Percentiles rank a stretch among this genome's conserved stretches.
These are phyloP conservation scores for Hippocampus abdominalis DNA, from an alignment of 2,113 vertebrate genomes.

Conservation along the genomic window DNA sequence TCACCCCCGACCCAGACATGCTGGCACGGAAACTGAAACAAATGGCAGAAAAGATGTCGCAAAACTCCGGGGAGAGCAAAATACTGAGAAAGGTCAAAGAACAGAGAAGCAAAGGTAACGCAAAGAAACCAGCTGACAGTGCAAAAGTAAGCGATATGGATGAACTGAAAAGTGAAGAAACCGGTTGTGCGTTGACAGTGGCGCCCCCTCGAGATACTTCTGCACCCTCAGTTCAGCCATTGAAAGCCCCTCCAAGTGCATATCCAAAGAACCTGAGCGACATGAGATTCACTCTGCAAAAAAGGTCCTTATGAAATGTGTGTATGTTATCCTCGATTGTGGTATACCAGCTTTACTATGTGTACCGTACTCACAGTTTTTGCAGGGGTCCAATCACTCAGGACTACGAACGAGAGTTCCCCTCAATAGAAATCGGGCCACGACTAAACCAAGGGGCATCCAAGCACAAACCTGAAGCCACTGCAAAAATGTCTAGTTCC, in stretches of 20 bases:
- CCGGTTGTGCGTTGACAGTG: conserved; percentile 22
- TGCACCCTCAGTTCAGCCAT: conserved; percentile 19
- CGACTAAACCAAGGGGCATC: conserved; percentile 17
- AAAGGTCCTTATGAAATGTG: conserved; percentile 33
- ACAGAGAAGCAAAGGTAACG: conserved; percentile 63
- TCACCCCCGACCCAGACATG: conserved; percentile 76
- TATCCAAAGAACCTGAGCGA: conserved; percentile 19
- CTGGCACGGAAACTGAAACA: conserved; percentile 82
- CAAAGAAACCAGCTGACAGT: conserved; percentile 58
- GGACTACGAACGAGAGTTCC: conserved; percentile 75
- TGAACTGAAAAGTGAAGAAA: conserved; percentile 26
- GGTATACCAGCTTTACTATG: neutral
- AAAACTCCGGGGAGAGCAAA: conserved; percentile 66
- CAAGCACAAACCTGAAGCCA: conserved; percentile 11
- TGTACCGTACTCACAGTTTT: neutral
- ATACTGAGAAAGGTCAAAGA: conserved; percentile 76
- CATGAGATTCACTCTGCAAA: conserved; percentile 17
- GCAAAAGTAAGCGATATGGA: conserved; percentile 30
- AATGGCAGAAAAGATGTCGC: conserved; percentile 65
- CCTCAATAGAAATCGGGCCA: conserved; percentile 56
- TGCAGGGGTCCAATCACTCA: conserved; percentile 69
- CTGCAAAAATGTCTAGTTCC: neutral
- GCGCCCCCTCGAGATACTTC: conserved; percentile 34
- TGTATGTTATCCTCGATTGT: neutral
- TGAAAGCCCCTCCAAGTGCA: conserved; percentile 26